phyloP scores from a whole-genome alignment of 2,797 vertebrate genomes.

The Astyanax mexicanus region DNA sequence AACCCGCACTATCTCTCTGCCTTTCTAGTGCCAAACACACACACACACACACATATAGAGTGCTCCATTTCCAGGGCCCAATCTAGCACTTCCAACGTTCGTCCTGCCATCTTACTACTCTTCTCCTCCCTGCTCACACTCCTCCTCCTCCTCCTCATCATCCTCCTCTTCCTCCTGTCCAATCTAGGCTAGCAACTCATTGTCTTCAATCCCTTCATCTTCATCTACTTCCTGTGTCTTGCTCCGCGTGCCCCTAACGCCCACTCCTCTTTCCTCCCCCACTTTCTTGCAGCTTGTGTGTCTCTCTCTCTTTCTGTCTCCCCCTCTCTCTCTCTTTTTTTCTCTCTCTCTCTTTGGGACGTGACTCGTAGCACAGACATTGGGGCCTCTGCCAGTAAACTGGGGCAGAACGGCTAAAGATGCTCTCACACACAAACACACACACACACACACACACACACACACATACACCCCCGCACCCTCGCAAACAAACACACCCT shows the following conservation, averaged over 20 bases:
- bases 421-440: slow-evolving; percentile 59
- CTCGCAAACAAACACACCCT: slow-evolving; percentile 24
- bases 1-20: slow-evolving; percentile 82
- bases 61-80: slow-evolving; percentile 23
- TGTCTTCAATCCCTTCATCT: slow-evolving; percentile 81
- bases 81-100: slow-evolving; percentile 52
- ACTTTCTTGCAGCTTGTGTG: slow-evolving; percentile 34
- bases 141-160: slow-evolving; percentile 33
- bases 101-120: slow-evolving; percentile 41
- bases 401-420: slow-evolving; percentile 74
- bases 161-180: slow-evolving; percentile 51
- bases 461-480: slow-evolving; percentile 36
- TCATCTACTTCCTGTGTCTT: slow-evolving; percentile 84
- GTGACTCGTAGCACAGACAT: slow-evolving; percentile 83
- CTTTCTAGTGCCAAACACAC: slow-evolving; percentile 82
- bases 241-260: slow-evolving; percentile 76
- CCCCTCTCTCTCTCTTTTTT: slow-evolving; percentile 61
- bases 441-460: slow-evolving; percentile 45
- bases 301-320: slow-evolving; percentile 66
- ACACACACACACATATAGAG: slow-evolving; percentile 62
- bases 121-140: background rate
- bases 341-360: slow-evolving; percentile 74
- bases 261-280: slow-evolving; percentile 52
- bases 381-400: slow-evolving; percentile 77
- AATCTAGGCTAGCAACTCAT: slow-evolving; percentile 59